phyloP scores from a whole-genome alignment of 2,888 invertebrate genomes.

The Ormia ochracea region DNA sequence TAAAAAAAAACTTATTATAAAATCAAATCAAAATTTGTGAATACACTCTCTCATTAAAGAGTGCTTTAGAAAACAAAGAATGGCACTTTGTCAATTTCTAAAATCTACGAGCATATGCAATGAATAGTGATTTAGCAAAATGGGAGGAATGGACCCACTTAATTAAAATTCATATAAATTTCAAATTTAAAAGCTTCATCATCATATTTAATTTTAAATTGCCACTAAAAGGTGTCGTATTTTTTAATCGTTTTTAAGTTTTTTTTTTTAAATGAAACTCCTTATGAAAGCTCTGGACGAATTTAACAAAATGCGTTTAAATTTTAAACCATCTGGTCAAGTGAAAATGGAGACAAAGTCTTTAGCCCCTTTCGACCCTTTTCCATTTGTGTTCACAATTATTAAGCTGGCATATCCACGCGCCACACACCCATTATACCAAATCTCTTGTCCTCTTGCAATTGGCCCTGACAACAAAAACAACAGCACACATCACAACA shows the following conservation, averaged over 20 bases:
- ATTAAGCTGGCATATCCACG: neutral
- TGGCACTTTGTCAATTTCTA: conserved; percentile 17
- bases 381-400: neutral
- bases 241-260: neutral
- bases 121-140: neutral
- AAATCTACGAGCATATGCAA: neutral
- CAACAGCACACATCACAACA: neutral
- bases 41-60: neutral
- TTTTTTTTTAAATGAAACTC: conserved; percentile 1
- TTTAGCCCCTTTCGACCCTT: neutral
- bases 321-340: conserved; percentile 27
- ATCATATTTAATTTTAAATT: neutral
- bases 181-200: neutral
- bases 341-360: conserved; percentile 28
- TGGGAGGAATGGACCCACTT: neutral
- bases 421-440: neutral
- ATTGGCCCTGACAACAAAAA: conserved; percentile 42
- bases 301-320: neutral
- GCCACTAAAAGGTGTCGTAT: too few species aligned
- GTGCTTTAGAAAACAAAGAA: neutral
- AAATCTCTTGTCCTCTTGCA: conserved; percentile 31
- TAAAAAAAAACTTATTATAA: neutral
- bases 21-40: too few species aligned
- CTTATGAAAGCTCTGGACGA: neutral
- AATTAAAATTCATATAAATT: neutral